Conservation (phyloP, 1,140 invertebrate species). For the Drosophila sp. region DNA sequence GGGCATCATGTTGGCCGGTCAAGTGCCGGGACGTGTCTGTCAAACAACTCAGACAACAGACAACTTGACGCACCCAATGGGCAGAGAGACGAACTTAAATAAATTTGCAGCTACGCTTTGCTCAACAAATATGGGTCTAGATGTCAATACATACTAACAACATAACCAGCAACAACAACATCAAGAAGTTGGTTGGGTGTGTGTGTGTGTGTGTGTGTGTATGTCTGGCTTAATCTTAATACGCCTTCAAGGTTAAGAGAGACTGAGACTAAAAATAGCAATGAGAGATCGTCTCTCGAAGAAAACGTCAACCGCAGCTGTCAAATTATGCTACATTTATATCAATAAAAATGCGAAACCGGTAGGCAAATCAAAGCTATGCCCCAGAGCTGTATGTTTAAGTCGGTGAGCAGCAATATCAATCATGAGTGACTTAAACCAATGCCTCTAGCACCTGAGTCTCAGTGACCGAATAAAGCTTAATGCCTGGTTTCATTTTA, state of each 20-base stretch:
- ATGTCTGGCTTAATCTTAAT: constrained; percentile 51
- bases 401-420: constrained; percentile 70
- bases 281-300: constrained; percentile 55
- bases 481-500: background rate
- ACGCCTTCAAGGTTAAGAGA: constrained; percentile 59
- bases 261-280: constrained; percentile 68
- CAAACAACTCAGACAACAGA: constrained; percentile 36
- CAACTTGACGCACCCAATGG: constrained; percentile 54
- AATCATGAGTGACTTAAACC: constrained; percentile 46
- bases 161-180: constrained; percentile 19
- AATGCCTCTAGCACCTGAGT: constrained; percentile 1
- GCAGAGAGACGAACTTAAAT: constrained; percentile 44
- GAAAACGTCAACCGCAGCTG: constrained; percentile 60
- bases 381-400: constrained; percentile 58
- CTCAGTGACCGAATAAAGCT: background rate
- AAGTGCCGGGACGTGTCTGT: constrained; percentile 61
- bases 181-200: background rate
- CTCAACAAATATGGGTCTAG: constrained; percentile 69
- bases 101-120: constrained; percentile 65
- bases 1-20: constrained; percentile 59
- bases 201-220: constrained; percentile 42
- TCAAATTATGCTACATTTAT: constrained; percentile 76
- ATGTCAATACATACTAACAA: constrained; percentile 58
- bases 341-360: constrained; percentile 49
- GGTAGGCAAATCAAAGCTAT: constrained; percentile 58